Conservation (phyloP, 2,888 invertebrate species). For the Brenthis ino region DNA sequence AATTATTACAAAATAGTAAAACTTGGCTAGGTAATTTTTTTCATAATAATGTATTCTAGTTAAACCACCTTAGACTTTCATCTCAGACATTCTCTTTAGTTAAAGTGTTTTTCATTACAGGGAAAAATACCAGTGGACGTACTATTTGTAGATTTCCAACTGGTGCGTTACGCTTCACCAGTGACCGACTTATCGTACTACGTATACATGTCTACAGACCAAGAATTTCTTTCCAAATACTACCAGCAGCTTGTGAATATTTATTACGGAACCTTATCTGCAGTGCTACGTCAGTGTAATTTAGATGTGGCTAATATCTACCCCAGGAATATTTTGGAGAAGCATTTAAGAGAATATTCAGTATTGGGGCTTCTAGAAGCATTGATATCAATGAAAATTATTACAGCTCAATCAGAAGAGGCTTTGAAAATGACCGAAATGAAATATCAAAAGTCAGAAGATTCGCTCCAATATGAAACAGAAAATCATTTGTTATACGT, state of each 20-base stretch:
- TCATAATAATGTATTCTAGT: too few relatives aligned
- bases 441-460: slow-evolving; percentile 54
- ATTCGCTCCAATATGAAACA: slow-evolving; percentile 47
- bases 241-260: slow-evolving; percentile 56
- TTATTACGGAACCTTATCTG: slow-evolving; percentile 63
- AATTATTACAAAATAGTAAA: too few relatives aligned
- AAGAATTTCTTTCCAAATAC: slow-evolving; percentile 54
- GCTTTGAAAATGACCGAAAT: slow-evolving; percentile 63
- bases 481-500: slow-evolving; percentile 52
- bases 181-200: slow-evolving; percentile 65
- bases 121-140: slow-evolving; percentile 58
- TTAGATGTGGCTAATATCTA: slow-evolving; percentile 56
- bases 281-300: slow-evolving; percentile 60
- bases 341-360: slow-evolving; percentile 60
- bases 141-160: slow-evolving; percentile 61
- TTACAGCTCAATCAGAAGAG: slow-evolving; percentile 62
- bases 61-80: too few relatives aligned
- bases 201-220: slow-evolving; percentile 62
- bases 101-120: slow-evolving; percentile 44
- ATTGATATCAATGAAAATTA: slow-evolving; percentile 69
- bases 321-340: slow-evolving; percentile 54
- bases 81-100: background rate
- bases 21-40: too few relatives aligned
- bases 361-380: slow-evolving; percentile 67
- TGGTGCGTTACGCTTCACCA: slow-evolving; percentile 61